These are phyloP conservation scores for Pogonocichla stellata DNA, from an alignment of 2,113 vertebrate species.

Conservation along the genomic window DNA sequence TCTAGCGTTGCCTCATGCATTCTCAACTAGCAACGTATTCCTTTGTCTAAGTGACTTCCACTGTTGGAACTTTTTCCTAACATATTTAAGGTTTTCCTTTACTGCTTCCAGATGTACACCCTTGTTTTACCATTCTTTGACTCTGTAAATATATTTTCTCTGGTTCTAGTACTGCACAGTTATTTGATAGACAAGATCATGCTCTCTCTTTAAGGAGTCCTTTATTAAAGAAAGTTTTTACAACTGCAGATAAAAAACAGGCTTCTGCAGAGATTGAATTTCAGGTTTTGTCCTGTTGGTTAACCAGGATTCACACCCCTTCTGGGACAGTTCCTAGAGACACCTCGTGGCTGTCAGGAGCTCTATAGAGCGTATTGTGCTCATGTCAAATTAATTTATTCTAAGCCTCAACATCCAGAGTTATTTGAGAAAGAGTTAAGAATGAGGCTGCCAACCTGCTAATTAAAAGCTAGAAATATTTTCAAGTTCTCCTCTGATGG, in stretches of 20 bases:
- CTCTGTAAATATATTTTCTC: conserved; percentile 35
- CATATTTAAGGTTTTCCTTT: conserved; percentile 61
- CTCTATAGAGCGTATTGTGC: not conserved
- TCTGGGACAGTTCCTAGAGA: conserved; percentile 9
- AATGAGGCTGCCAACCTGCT: not conserved
- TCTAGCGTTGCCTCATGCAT: conserved; percentile 59
- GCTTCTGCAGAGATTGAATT: not conserved
- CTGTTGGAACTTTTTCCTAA: conserved; percentile 48
- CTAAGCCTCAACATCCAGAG: not conserved
- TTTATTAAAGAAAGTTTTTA: not conserved
- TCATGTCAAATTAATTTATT: not conserved
- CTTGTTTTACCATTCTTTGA: conserved; percentile 39
- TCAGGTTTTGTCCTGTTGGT: not conserved
- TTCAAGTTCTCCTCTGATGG: not conserved
- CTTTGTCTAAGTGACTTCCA: conserved; percentile 66
- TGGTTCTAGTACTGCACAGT: not conserved
- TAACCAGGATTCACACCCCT: not conserved
- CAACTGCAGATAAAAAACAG: not conserved
- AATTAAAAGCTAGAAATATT: conserved; percentile 9
- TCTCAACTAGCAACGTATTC: conserved; percentile 61
- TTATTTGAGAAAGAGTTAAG: not conserved
- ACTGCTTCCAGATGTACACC: conserved; percentile 63
- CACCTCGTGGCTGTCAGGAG: conserved; percentile 30
- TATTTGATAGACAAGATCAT: conserved; percentile 22
- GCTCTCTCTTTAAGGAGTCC: not conserved